Evolutionary conservation across 2,888 invertebrate species (phyloP).

Genomic region (Ennomos fuscantarius): DNA sequence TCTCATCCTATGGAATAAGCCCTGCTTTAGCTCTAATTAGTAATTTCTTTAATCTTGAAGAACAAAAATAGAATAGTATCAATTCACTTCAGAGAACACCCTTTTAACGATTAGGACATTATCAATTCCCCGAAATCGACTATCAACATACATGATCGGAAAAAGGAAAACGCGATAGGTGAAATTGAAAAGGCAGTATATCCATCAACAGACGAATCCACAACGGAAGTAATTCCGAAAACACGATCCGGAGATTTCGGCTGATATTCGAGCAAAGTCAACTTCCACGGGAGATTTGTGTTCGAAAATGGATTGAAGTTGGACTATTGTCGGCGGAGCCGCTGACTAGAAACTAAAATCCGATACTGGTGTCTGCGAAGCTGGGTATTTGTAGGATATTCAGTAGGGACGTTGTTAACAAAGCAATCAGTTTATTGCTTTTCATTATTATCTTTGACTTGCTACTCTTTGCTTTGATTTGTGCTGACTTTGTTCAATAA

Average conservation of each 20-base stretch:
- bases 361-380: constrained; percentile 53
- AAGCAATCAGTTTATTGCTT: not conserved
- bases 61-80: not conserved
- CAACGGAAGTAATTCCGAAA: constrained; percentile 63
- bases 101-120: not conserved
- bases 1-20: no score
- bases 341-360: constrained; percentile 62
- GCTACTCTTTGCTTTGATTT: not conserved
- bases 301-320: constrained; percentile 73
- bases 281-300: constrained; percentile 69
- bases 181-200: constrained; percentile 39
- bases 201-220: constrained; percentile 45
- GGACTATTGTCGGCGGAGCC: constrained; percentile 64
- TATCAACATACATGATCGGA: constrained; percentile 19
- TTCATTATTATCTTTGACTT: no score
- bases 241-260: constrained; percentile 64
- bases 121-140: constrained; percentile 18
- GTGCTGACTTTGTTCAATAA: not conserved
- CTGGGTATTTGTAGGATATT: constrained; percentile 49
- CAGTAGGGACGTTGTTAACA: constrained; percentile 14
- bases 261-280: constrained; percentile 65
- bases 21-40: no score
- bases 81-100: not conserved
- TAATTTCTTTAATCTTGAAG: no score
- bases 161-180: constrained; percentile 38